Conservation (phyloP, 2,113 vertebrate genomes). For the Beaufortia kweichowensis region DNA sequence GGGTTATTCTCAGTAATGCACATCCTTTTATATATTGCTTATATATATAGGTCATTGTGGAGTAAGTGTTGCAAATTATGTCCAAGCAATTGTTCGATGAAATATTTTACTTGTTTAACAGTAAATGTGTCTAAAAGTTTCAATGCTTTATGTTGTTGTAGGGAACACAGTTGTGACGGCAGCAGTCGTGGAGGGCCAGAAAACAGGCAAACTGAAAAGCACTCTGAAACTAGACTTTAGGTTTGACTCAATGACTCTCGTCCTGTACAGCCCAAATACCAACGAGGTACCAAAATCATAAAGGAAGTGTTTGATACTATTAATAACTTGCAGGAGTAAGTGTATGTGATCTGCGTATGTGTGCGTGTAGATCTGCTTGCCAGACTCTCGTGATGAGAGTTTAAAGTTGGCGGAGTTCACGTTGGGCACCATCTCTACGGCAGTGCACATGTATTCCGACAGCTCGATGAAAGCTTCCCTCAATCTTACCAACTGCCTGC, state of each 20-base stretch:
- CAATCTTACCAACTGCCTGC: constrained; percentile 83
- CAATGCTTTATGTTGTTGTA: constrained; percentile 49
- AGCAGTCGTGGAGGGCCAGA: constrained; percentile 88
- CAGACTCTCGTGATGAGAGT: constrained; percentile 78
- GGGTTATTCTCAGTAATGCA: too few species aligned
- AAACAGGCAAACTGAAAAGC: constrained; percentile 78
- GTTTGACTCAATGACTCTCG: constrained; percentile 89
- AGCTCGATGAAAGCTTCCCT: constrained; percentile 84
- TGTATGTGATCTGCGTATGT: background rate
- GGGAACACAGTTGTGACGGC: constrained; percentile 88
- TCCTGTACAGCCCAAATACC: constrained; percentile 79
- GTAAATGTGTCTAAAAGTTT: too few species aligned
- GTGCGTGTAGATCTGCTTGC: constrained; percentile 53
- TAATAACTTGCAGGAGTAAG: too few species aligned
- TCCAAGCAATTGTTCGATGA: too few species aligned
- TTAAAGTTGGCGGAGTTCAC: constrained; percentile 91
- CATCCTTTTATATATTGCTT: too few species aligned
- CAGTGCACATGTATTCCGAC: constrained; percentile 86
- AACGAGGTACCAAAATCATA: constrained; percentile 71
- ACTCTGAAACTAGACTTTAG: constrained; percentile 86
- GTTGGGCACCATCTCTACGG: constrained; percentile 86
- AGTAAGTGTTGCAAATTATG: too few species aligned
- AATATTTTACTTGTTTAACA: too few species aligned
- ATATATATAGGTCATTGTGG: too few species aligned
- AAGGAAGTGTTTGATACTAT: too few species aligned